Evolutionary conservation across 2,888 invertebrate species (phyloP).

Genomic region (Zootermopsis nevadensis): DNA sequence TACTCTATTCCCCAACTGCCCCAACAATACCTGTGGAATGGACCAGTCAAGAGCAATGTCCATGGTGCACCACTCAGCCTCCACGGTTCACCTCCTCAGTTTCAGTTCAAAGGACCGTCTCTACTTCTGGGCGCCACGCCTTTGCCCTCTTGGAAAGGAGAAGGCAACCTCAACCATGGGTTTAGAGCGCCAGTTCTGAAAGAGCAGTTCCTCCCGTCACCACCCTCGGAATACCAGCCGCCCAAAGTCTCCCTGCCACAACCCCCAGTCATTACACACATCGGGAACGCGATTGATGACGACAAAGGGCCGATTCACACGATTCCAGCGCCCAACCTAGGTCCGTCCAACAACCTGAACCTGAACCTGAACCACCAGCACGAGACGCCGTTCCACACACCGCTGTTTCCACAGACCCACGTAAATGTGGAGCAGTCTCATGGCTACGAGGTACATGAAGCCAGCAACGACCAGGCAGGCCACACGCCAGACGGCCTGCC

Average conservation of each 20-base stretch:
- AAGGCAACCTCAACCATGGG: constrained; percentile 41
- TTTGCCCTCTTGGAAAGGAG: constrained; percentile 32
- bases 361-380: not conserved
- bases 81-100: not conserved
- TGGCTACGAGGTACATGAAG: constrained; percentile 64
- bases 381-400: not conserved
- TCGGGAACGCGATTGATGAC: constrained; percentile 52
- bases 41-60: not conserved
- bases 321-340: constrained; percentile 86
- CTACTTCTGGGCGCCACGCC: not conserved
- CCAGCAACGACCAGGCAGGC: constrained; percentile 53
- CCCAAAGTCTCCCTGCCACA: constrained; percentile 55
- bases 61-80: not conserved
- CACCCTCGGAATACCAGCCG: constrained; percentile 60
- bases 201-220: constrained; percentile 57
- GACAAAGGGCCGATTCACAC: constrained; percentile 84
- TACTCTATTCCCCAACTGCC: constrained; percentile 49
- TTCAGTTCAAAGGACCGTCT: not conserved
- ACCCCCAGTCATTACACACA: constrained; percentile 19
- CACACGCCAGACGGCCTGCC: constrained; percentile 46
- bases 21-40: not conserved
- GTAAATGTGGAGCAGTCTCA: constrained; percentile 63
- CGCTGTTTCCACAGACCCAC: constrained; percentile 9
- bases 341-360: constrained; percentile 61
- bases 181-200: constrained; percentile 53